phyloP scores from a whole-genome alignment of 2,888 invertebrate species.

The Phlogophora meticulosa region DNA sequence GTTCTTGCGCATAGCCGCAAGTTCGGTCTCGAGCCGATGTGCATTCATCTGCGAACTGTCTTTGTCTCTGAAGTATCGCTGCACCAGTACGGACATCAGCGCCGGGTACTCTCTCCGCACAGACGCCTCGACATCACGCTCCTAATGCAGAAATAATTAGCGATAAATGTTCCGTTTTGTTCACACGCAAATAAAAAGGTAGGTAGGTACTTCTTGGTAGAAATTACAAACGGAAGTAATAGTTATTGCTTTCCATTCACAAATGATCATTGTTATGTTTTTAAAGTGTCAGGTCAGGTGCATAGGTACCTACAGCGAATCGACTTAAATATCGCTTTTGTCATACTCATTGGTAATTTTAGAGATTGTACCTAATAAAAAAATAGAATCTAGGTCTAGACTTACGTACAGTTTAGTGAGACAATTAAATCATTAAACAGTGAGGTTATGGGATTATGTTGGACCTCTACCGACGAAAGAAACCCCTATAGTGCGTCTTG shows the following conservation, averaged over 20 bases:
- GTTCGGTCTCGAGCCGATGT: slow-evolving; percentile 79
- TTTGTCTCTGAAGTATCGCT: slow-evolving; percentile 91
- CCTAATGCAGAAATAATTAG: slow-evolving; percentile 70
- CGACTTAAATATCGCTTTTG: no score
- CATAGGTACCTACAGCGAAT: no score
- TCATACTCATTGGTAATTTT: no score
- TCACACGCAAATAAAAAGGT: slow-evolving; percentile 37
- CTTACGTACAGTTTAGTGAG: no score
- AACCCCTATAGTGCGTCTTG: no score
- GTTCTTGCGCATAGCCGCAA: slow-evolving; percentile 86
- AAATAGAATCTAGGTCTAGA: no score
- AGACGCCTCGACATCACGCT: slow-evolving; percentile 82
- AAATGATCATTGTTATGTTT: slow-evolving; percentile 2
- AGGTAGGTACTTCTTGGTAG: background rate
- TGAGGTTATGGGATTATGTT: no score
- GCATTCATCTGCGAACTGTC: slow-evolving; percentile 52
- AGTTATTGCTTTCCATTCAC: slow-evolving; percentile 39
- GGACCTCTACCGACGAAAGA: no score
- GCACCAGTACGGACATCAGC: slow-evolving; percentile 91
- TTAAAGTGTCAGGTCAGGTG: no score
- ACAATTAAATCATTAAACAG: no score
- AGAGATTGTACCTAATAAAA: no score
- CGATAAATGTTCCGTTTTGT: slow-evolving; percentile 39
- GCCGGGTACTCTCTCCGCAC: slow-evolving; percentile 87
- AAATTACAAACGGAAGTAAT: slow-evolving; percentile 31